These are phyloP conservation scores for Atlantisia rogersi DNA, from an alignment of 2,113 vertebrate genomes.

Conservation along the genomic window DNA sequence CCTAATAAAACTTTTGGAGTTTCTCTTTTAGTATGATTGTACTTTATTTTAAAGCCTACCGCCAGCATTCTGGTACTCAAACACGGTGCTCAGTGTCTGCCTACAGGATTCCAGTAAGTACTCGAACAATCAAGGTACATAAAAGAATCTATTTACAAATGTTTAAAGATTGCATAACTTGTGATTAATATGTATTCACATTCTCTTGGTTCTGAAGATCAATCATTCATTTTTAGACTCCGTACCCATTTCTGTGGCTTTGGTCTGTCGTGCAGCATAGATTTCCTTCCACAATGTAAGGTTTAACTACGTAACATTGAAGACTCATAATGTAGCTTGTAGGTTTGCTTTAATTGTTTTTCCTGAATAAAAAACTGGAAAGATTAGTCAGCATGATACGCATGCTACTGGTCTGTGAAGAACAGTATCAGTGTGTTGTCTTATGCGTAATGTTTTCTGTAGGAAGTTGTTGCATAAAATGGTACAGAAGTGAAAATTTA, in stretches of 20 bases:
- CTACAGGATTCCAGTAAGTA: neutral
- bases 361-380: neutral
- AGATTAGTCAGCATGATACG: neutral
- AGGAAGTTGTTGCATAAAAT: neutral
- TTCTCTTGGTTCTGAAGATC: neutral
- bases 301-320: neutral
- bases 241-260: neutral
- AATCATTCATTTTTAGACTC: neutral
- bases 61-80: neutral
- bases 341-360: neutral
- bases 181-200: neutral
- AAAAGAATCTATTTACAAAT: neutral
- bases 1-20: slow-evolving; percentile 76
- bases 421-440: neutral
- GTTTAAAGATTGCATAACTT: neutral
- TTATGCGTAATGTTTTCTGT: neutral
- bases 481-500: neutral
- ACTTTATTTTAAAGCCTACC: neutral
- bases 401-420: neutral
- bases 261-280: neutral
- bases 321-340: neutral
- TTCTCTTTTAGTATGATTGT: slow-evolving; percentile 58
- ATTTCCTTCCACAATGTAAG: neutral
- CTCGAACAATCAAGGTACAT: neutral
- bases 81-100: neutral